Evolutionary conservation across 2,888 invertebrate species (phyloP).

Genomic region (Microctonus hyperodae): DNA sequence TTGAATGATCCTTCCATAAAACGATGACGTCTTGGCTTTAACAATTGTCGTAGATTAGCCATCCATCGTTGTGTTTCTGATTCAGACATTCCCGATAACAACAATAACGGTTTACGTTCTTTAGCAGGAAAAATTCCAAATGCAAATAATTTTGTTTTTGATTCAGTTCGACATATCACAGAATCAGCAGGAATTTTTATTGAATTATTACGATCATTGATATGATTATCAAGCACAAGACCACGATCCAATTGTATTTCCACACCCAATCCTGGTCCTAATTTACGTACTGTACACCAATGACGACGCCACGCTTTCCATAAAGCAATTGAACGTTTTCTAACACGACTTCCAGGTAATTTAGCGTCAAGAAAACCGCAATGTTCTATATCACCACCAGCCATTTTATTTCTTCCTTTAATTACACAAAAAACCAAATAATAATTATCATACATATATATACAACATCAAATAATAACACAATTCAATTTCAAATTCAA

Average conservation of each 20-base stretch:
- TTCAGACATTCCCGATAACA: slow-evolving; percentile 71
- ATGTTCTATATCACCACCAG: slow-evolving; percentile 48
- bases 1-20: slow-evolving; percentile 67
- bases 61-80: slow-evolving; percentile 76
- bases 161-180: slow-evolving; percentile 71
- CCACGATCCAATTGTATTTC: slow-evolving; percentile 49
- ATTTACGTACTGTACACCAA: slow-evolving; percentile 55
- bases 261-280: slow-evolving; percentile 48
- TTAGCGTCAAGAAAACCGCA: slow-evolving; percentile 58
- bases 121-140: slow-evolving; percentile 72
- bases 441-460: background rate
- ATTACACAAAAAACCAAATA: background rate
- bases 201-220: slow-evolving; percentile 48
- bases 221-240: slow-evolving; percentile 38
- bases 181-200: slow-evolving; percentile 68
- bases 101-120: slow-evolving; percentile 70
- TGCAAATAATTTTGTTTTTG: slow-evolving; percentile 73
- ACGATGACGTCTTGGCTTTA: slow-evolving; percentile 62
- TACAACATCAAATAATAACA: background rate
- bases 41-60: slow-evolving; percentile 62
- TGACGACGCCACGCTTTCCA: slow-evolving; percentile 58
- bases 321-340: slow-evolving; percentile 50
- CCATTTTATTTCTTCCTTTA: slow-evolving; percentile 32
- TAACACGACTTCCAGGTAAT: slow-evolving; percentile 51
- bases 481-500: no score